phyloP scores from a whole-genome alignment of 2,888 invertebrate genomes.

The Monochamus alternatus region DNA sequence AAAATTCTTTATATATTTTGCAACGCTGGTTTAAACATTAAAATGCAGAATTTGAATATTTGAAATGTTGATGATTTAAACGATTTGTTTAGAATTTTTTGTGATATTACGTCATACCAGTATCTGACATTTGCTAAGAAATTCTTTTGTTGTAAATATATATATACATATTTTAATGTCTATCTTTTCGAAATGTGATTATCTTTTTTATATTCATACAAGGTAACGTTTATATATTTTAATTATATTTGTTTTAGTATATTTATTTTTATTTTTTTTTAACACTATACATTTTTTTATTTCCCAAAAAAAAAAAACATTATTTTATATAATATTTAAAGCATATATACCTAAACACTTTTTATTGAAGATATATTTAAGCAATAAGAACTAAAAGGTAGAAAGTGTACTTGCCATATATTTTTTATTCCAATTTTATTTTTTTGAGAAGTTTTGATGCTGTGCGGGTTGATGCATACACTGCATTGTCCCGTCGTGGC shows the following conservation, averaged over 20 bases:
- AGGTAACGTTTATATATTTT: conserved; percentile 20
- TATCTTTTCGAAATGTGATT: conserved; percentile 20
- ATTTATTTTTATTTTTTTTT: conserved; percentile 27
- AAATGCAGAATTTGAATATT: conserved; percentile 16
- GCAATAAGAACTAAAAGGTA: conserved; percentile 55
- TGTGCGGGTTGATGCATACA: conserved; percentile 52
- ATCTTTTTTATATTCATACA: conserved; percentile 16
- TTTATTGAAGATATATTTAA: conserved; percentile 54
- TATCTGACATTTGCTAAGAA: conserved; percentile 10
- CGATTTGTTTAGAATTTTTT: conserved; percentile 1
- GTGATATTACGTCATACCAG: conserved; percentile 13
- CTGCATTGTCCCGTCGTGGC: conserved; percentile 59
- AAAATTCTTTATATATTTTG: conserved; percentile 18
- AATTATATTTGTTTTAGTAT: conserved; percentile 22
- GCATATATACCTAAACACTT: conserved; percentile 53
- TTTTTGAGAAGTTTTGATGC: conserved; percentile 55
- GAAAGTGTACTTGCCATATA: conserved; percentile 56
- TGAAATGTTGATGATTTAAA: conserved; percentile 4
- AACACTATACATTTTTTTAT: conserved; percentile 27
- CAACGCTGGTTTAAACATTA: conserved; percentile 7
- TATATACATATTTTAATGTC: conserved; percentile 14
- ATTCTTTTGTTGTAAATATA: conserved; percentile 23
- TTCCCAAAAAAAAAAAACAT: background rate
- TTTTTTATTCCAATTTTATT: conserved; percentile 56
- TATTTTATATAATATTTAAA: conserved; percentile 30